phyloP scores from a whole-genome alignment of 2,888 invertebrate genomes.

The Bellardia pandia region DNA sequence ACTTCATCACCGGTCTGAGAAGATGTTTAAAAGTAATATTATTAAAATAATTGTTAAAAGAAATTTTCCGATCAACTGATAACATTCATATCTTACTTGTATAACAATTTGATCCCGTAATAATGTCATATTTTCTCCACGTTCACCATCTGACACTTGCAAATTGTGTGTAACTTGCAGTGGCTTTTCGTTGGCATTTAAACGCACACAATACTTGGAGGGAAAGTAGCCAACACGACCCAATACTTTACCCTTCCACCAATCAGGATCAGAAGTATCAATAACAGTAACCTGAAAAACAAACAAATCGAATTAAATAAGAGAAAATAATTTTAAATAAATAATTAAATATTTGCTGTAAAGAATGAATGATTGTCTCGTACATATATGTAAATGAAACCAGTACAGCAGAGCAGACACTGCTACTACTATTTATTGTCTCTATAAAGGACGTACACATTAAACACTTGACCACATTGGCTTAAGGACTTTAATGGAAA shows the following conservation, averaged over 20 bases:
- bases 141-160: constrained; percentile 93
- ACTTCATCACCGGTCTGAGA: constrained; percentile 92
- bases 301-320: neutral
- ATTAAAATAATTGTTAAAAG: neutral
- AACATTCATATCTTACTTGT: constrained; percentile 83
- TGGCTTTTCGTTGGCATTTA: constrained; percentile 95
- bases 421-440: neutral
- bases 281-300: constrained; percentile 91
- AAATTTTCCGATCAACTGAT: no score
- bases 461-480: constrained; percentile 33
- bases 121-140: constrained; percentile 88
- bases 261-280: constrained; percentile 96
- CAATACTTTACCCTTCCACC: constrained; percentile 98
- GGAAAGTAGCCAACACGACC: constrained; percentile 97
- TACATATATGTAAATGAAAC: constrained; percentile 15
- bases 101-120: constrained; percentile 97
- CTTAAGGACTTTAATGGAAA: constrained; percentile 23
- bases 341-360: constrained; percentile 11
- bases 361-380: neutral
- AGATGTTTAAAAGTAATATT: neutral
- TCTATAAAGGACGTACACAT: neutral
- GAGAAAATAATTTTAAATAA: constrained; percentile 7
- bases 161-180: constrained; percentile 95
- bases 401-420: neutral
- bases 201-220: constrained; percentile 95